Percentiles rank a stretch among this genome's conserved stretches.
Conservation (phyloP, 1,140 invertebrate genomes). For the Neotoxoptera formosana region DNA sequence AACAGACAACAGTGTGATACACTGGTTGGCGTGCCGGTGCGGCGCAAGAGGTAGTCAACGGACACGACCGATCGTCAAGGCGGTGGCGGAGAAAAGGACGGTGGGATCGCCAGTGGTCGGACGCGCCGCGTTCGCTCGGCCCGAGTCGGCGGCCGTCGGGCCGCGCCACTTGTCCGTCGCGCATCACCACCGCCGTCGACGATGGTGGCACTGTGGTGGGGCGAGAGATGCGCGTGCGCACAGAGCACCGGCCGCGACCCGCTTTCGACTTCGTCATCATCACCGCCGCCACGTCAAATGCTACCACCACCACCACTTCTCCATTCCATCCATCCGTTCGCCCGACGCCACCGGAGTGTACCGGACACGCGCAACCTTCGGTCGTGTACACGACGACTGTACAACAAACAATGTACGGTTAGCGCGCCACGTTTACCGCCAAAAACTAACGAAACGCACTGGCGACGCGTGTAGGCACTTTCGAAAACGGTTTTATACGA, state of each 20-base stretch:
- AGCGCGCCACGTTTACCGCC: slow-evolving; percentile 37
- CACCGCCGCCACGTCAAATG: neutral
- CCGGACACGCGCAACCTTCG: neutral
- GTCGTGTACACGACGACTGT: neutral
- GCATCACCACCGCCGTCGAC: neutral
- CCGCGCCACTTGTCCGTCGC: slow-evolving; percentile 47
- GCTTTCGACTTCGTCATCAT: neutral
- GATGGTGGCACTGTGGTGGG: neutral
- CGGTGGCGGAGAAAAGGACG: slow-evolving; percentile 51
- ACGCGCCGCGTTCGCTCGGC: slow-evolving; percentile 37
- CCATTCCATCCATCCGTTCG: too few relatives aligned
- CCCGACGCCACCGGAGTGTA: neutral
- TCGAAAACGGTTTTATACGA: slow-evolving; percentile 15
- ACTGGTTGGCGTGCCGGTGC: neutral
- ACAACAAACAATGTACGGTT: neutral
- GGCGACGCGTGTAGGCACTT: neutral
- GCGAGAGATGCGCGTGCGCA: neutral
- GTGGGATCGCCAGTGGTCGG: slow-evolving; percentile 6
- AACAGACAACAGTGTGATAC: neutral
- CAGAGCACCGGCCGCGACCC: neutral
- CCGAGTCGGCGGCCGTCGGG: slow-evolving; percentile 37
- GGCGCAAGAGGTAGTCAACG: slow-evolving; percentile 1
- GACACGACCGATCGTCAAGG: slow-evolving; percentile 32
- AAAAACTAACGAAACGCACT: slow-evolving; percentile 19
- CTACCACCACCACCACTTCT: neutral